Conservation (phyloP, 2,113 vertebrate genomes). For the Ondatra zibethicus region DNA sequence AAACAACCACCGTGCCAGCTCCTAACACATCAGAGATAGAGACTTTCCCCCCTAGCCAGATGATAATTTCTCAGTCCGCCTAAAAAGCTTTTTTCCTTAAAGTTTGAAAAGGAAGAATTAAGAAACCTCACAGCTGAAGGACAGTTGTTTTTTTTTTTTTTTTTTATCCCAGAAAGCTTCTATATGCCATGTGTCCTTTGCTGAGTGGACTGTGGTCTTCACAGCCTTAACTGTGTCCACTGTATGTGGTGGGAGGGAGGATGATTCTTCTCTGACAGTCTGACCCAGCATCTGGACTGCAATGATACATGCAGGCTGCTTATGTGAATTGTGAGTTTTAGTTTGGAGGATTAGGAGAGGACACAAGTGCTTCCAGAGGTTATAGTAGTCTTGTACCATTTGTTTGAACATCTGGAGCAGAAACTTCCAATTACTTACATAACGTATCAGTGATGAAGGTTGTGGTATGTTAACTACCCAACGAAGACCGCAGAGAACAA, state of each 20-base stretch:
- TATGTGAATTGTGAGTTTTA: too few relatives aligned
- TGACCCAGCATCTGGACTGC: neutral
- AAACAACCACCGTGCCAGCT: neutral
- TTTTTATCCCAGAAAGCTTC: neutral
- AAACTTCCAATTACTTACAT: neutral
- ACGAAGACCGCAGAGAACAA: neutral
- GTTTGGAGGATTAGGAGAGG: neutral
- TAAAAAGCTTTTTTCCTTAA: neutral
- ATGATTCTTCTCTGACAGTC: neutral
- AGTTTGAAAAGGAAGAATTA: neutral
- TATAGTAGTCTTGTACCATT: neutral
- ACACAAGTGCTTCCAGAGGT: neutral
- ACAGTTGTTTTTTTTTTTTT: too few relatives aligned
- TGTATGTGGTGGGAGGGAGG: neutral
- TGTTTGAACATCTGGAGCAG: neutral
- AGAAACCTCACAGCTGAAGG: neutral
- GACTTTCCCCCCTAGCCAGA: neutral
- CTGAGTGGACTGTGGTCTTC: neutral
- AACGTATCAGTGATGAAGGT: neutral
- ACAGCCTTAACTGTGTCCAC: neutral
- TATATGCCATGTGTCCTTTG: neutral
- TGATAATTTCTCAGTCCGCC: neutral
- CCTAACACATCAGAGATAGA: neutral
- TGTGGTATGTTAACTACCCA: neutral
- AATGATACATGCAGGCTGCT: neutral